These are phyloP conservation scores for Hippopotamus amphibius DNA, from an alignment of 2,113 vertebrate species.

Conservation along the genomic window DNA sequence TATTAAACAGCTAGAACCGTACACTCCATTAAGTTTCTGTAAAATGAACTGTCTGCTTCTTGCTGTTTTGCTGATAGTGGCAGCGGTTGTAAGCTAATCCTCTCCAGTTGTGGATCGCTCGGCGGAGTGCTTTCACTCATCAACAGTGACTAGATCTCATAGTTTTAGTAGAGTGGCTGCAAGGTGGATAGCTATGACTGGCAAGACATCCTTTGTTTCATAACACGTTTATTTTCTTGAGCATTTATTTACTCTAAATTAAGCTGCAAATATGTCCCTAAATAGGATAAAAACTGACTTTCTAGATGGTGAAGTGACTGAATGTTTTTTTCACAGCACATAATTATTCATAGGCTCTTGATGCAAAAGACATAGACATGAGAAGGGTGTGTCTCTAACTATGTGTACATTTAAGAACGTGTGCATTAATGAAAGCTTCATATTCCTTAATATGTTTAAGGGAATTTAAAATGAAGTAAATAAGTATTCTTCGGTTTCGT, in stretches of 20 bases:
- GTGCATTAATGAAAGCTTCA: background rate
- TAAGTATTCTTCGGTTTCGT: background rate
- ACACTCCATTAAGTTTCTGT: slow-evolving; percentile 91
- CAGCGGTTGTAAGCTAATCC: slow-evolving; percentile 84
- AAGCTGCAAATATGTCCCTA: background rate
- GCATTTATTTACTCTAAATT: slow-evolving; percentile 21
- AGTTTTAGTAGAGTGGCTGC: slow-evolving; percentile 51
- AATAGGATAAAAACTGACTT: slow-evolving; percentile 10
- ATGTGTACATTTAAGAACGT: background rate
- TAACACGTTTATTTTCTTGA: background rate
- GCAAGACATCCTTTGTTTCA: slow-evolving; percentile 53
- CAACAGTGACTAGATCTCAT: slow-evolving; percentile 53
- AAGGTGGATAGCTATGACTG: slow-evolving; percentile 49
- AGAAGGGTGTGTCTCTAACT: background rate
- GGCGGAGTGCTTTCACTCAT: slow-evolving; percentile 75
- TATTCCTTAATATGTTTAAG: background rate
- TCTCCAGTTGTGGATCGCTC: slow-evolving; percentile 75
- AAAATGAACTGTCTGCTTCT: slow-evolving; percentile 90
- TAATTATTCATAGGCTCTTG: slow-evolving; percentile 31
- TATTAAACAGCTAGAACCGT: slow-evolving; percentile 89
- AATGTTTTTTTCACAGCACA: background rate
- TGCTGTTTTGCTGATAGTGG: slow-evolving; percentile 84
- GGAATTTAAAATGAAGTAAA: background rate
- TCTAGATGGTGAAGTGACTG: background rate
- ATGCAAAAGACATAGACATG: background rate